Base-by-base conservation (phyloP, 2,797 vertebrate species). In the Cottoperca gobio region DNA sequence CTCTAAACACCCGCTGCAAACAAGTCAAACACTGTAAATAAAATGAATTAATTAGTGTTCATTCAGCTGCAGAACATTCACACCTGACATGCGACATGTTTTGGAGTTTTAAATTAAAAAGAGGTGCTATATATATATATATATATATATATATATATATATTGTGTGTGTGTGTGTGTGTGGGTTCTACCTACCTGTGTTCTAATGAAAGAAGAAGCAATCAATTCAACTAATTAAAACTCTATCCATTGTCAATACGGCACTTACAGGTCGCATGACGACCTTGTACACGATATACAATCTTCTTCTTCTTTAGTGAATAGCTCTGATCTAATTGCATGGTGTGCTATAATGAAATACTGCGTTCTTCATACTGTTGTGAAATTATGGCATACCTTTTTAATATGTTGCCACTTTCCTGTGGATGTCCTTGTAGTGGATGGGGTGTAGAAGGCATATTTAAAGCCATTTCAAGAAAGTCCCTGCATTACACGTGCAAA, bases 1-100 rank as follows among this genome's bases (percentile, higher is more conserved):
- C 35, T 70, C 50, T 42, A n/a, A 86, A 73, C 78, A 74, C 74
- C 57, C 82, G 53, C 58, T 72, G n/a, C 48, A 23, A 68, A 55
- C 26, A 57, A 55, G 58, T 79, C 57, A 53, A 57, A 68, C 45
- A 53, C 39, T 58, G 45, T 71, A 66, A 82, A 70, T 61, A 69
- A 40, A 73, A 76, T 70, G 0, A 26, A 84, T 62, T 49, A 50
- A 28, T 64, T 67, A 1, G 37, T 64, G 65, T 71, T 67, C 65
- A 64, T 70, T 66, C 26, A 64, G 9, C 33, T 49, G 39, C 69
- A 60, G 35, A 73, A 39, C 59, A 58, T 68, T 58, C 37, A 14
- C 53, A 70, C 58, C 39, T 42, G 54, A 50, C 54, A 54, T 70
- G 72, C 59, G 70, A 67, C 48, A 55, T 62, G 64, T n/a, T 55